These are phyloP conservation scores for Ennomos fuscantarius DNA, from an alignment of 2,888 invertebrate genomes.

Conservation along the genomic window DNA sequence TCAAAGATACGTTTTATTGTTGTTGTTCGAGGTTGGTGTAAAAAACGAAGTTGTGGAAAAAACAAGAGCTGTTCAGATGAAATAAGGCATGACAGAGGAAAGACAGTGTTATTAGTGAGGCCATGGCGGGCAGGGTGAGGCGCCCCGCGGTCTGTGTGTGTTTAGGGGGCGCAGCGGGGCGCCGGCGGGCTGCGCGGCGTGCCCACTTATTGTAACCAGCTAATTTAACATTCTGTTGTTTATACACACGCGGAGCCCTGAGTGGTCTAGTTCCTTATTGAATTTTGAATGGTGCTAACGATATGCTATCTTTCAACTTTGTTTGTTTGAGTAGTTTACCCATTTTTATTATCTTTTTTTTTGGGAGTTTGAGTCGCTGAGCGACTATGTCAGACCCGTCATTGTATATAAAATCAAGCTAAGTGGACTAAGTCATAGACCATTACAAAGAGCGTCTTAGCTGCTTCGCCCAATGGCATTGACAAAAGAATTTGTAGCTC, in stretches of 20 bases:
- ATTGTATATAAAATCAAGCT: too few species aligned
- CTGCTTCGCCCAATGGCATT: too few species aligned
- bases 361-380: too few species aligned
- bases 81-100: constrained; percentile 81
- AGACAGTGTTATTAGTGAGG: constrained; percentile 80
- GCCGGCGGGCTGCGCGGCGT: constrained; percentile 51
- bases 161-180: constrained; percentile 73
- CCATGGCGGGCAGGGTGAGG: constrained; percentile 64
- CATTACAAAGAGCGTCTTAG: too few species aligned
- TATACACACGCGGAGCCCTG: constrained; percentile 65
- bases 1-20: constrained; percentile 80
- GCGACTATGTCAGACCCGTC: too few species aligned
- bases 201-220: constrained; percentile 77
- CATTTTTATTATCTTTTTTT: too few species aligned
- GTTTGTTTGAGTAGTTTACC: constrained; percentile 4
- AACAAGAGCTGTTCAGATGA: constrained; percentile 75
- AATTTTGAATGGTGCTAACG: constrained; percentile 48
- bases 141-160: constrained; percentile 84
- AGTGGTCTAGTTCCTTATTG: constrained; percentile 64
- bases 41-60: constrained; percentile 75
- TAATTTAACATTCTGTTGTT: constrained; percentile 78
- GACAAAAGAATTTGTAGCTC: too few species aligned
- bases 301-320: constrained; percentile 20
- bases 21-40: constrained; percentile 72
- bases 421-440: too few species aligned